A percentile compares a stretch with the other conserved stretches of the same genome.
phyloP scores from a whole-genome alignment of 2,888 invertebrate species.

The Scaptomyza parva region DNA sequence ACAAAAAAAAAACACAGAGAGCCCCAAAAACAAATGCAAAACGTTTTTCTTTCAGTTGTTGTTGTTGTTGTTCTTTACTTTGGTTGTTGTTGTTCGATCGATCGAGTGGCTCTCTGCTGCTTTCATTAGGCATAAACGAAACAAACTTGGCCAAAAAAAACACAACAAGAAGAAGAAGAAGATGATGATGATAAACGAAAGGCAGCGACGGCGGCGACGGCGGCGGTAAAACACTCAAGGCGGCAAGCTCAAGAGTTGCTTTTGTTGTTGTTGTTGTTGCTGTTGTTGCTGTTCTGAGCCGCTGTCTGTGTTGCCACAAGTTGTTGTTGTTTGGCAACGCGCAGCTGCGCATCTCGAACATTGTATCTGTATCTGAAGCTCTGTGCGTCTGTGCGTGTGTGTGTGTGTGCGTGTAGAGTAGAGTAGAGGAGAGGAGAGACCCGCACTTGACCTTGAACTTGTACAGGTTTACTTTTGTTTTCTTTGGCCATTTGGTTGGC shows the following conservation, averaged over 20 bases:
- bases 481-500: slow-evolving; percentile 64
- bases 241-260: slow-evolving; percentile 46
- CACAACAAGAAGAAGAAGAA: background rate
- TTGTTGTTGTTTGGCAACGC: slow-evolving; percentile 23
- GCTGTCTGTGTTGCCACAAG: slow-evolving; percentile 25
- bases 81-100: background rate
- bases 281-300: slow-evolving; percentile 22
- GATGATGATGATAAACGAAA: slow-evolving; percentile 18
- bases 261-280: slow-evolving; percentile 28
- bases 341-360: slow-evolving; percentile 58
- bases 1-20: too few relatives aligned
- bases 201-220: too few relatives aligned
- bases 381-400: slow-evolving; percentile 10
- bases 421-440: too few relatives aligned
- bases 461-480: slow-evolving; percentile 80
- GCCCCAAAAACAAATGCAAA: slow-evolving; percentile 32
- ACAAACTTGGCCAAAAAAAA: slow-evolving; percentile 33
- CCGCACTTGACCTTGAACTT: slow-evolving; percentile 79
- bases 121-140: slow-evolving; percentile 37
- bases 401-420: slow-evolving; percentile 25
- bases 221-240: slow-evolving; percentile 35
- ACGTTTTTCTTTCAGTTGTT: slow-evolving; percentile 10
- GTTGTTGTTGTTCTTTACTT: slow-evolving; percentile 11
- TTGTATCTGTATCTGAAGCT: slow-evolving; percentile 44
- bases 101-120: slow-evolving; percentile 32